Base-by-base conservation (phyloP, 2,888 invertebrate genomes). In the Pteria penguin region DNA sequence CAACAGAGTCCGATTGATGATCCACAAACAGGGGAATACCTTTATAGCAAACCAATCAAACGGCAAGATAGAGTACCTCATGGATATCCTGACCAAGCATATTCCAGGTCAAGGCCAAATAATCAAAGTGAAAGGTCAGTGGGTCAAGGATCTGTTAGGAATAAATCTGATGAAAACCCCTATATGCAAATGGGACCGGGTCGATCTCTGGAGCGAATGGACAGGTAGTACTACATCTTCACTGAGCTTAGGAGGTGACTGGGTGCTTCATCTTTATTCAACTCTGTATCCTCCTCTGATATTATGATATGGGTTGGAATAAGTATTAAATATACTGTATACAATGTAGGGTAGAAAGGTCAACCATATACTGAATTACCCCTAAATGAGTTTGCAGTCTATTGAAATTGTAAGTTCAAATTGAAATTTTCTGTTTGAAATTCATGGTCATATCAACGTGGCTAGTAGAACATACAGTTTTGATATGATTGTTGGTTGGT, bases 81-180 rank as follows among this genome's bases (percentile, higher is more conserved):
- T n/a, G n/a, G n/a, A n/a, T n/a, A n/a, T n/a, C 45, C 45, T 45
- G 11, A 8, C 18, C 8, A 8, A 45, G 45, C 45, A 14, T 8
- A 45, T 1, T 18, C 45, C 45, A 45, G 11, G 11, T 45, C 45
- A 45, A 8, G 45, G 45, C 45, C 8, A 18, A 14, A 45, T 45
- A 45, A 45, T 18, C 45, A 8, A 8, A 45, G 18, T 45, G 45
- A 45, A 8, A 45, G 45, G 76, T 26, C 72, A 61, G 58, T 66
- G 65, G 52, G 65, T 62, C 69, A 52, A 78, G 29, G 65, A 62
- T 62, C 79, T 80, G 70, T 52, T 8, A 26, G 31, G 33, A 22
- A 33, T 24, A 65, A 55, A 32, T 24, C 14, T 18, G 70, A 75
- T 31, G 75, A 75, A 8, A 58, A 75, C 32, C 75, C 70, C 18